Evolutionary conservation across 1,140 invertebrate genomes (phyloP).

Genomic region (Asbolus verrucosus): DNA sequence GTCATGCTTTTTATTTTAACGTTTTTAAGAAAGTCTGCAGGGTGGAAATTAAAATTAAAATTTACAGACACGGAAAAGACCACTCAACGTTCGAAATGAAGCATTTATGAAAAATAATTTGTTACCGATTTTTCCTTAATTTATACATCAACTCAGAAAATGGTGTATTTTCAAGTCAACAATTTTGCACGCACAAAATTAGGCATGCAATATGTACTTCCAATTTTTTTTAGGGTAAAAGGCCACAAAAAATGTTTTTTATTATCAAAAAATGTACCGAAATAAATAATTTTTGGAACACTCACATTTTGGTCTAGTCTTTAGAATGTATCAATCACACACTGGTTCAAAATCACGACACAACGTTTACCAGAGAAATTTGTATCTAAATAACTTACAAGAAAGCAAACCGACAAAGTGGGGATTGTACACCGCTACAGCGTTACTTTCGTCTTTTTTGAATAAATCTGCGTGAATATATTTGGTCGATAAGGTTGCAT

Average conservation of each 20-base stretch:
- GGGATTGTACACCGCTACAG: conserved; percentile 19
- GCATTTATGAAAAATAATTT: too few species aligned
- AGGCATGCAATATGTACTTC: too few species aligned
- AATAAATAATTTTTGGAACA: neutral
- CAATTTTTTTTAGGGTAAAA: too few species aligned
- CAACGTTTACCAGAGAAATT: conserved; percentile 29
- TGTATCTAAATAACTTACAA: conserved; percentile 30
- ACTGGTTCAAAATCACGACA: conserved; percentile 29
- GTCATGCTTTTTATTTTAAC: too few species aligned
- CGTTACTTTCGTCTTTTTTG: conserved; percentile 31
- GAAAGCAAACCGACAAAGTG: conserved; percentile 23
- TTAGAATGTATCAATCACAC: conserved; percentile 19
- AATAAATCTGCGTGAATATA: conserved; percentile 14
- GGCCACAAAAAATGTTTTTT: too few species aligned
- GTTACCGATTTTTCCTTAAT: too few species aligned
- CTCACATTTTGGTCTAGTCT: conserved; percentile 7
- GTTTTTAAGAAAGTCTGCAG: too few species aligned
- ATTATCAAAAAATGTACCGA: too few species aligned
- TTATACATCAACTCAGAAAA: too few species aligned
- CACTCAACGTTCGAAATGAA: too few species aligned
- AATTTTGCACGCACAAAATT: neutral
- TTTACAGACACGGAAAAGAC: too few species aligned
- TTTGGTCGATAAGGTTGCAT: conserved; percentile 4
- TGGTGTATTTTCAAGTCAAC: neutral
- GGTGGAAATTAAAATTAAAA: too few species aligned